These are phyloP conservation scores for Latrodectus elegans DNA, from an alignment of 2,888 invertebrate genomes.

Conservation along the genomic window DNA sequence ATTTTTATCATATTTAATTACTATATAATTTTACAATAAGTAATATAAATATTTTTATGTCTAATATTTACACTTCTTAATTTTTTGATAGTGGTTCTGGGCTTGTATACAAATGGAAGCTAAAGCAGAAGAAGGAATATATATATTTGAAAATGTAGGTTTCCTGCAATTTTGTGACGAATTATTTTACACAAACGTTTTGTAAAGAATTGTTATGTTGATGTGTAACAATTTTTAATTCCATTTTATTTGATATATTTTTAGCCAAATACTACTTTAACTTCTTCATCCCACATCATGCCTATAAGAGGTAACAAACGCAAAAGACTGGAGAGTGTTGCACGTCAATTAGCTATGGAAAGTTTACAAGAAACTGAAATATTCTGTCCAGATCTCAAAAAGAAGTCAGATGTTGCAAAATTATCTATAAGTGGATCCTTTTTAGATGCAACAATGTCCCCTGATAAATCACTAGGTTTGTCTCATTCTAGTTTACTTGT, in stretches of 20 bases:
- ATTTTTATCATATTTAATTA: neutral
- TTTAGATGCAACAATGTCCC: slow-evolving; percentile 90
- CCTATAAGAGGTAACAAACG: slow-evolving; percentile 66
- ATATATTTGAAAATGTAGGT: slow-evolving; percentile 89
- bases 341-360: slow-evolving; percentile 55
- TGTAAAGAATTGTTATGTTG: neutral
- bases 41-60: neutral
- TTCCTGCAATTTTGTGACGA: neutral
- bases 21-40: neutral
- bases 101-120: slow-evolving; percentile 96
- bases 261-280: slow-evolving; percentile 21
- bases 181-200: neutral
- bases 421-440: slow-evolving; percentile 90
- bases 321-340: slow-evolving; percentile 72
- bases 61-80: neutral
- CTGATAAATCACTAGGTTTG: slow-evolving; percentile 77
- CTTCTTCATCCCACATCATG: slow-evolving; percentile 44
- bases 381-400: slow-evolving; percentile 81
- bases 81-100: slow-evolving; percentile 91
- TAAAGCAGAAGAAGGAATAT: slow-evolving; percentile 91
- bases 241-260: neutral
- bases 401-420: slow-evolving; percentile 89
- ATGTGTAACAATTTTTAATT: neutral
- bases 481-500: slow-evolving; percentile 6
- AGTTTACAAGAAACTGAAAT: slow-evolving; percentile 42